Conservation (phyloP, 35 echinoderm and acorn worm genomes). For the Patiria miniata region DNA sequence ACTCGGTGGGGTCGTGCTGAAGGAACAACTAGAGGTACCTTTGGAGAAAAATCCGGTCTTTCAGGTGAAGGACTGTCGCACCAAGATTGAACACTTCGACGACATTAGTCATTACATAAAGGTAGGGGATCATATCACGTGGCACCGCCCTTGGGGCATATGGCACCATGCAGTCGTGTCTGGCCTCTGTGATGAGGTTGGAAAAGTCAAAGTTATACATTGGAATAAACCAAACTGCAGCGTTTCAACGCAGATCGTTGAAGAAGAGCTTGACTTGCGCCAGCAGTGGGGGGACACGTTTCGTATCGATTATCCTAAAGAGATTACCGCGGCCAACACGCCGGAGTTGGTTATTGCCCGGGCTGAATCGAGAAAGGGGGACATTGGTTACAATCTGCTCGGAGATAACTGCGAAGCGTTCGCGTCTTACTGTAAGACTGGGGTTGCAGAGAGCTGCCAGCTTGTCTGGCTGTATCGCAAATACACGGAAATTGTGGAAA, state of each 20-base stretch:
- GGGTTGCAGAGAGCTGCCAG: slow-evolving; percentile 12
- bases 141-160: slow-evolving; percentile 25
- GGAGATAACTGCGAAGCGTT: slow-evolving; percentile 59
- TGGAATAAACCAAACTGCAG: not conserved
- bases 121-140: slow-evolving; percentile 55
- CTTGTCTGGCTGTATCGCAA: slow-evolving; percentile 5
- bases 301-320: slow-evolving; percentile 30
- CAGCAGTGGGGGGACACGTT: slow-evolving; percentile 7
- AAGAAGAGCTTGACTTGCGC: not conserved
- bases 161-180: slow-evolving; percentile 66
- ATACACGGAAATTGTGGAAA: not conserved
- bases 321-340: slow-evolving; percentile 7
- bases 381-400: slow-evolving; percentile 34
- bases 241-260: not conserved
- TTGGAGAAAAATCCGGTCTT: not conserved
- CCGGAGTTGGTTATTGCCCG: slow-evolving; percentile 40
- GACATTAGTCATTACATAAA: not conserved
- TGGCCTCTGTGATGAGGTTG: not conserved
- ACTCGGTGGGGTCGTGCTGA: not conserved
- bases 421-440: slow-evolving; percentile 56
- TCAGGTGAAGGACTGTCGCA: not conserved
- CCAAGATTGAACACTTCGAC: not conserved
- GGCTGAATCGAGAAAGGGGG: not conserved
- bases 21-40: not conserved
- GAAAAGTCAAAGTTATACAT: slow-evolving; percentile 15